Evolutionary conservation across 23 tunicate species (phyloP), one percentile per base, ranked within the genome.

Genomic region (Ciona savignyi): DNA sequence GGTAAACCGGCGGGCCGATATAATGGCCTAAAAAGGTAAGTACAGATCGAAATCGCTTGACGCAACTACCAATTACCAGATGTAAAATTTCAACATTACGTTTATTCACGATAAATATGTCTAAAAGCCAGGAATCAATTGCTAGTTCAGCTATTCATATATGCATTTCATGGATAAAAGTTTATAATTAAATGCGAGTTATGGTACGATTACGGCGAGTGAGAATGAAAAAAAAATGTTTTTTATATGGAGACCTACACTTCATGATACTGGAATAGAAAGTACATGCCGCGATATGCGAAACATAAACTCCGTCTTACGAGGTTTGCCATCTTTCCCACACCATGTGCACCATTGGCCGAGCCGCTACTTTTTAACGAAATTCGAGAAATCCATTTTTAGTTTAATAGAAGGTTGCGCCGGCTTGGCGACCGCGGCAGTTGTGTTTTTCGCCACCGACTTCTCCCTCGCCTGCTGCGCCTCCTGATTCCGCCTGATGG

Each of bases 331-430:
- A n/a, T n/a, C n/a, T n/a, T n/a, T n/a, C n/a, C n/a, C n/a, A n/a
- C n/a, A n/a, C n/a, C n/a, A n/a, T n/a, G n/a, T n/a, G n/a, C n/a
- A n/a, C n/a, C n/a, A n/a, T n/a, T n/a, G n/a, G n/a, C n/a, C n/a
- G n/a, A 42, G 56, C 9, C 15, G 56, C 56, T 42, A 86, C 34
- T 73, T 70, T 88, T 77, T 77, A 0, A 61, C 79, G 63, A 86
- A 93, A 35, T 93, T 86, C 4, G 98, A 93, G 56, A 93, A 93
- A 65, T 93, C 93, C 98, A 93, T 93, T 73, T 93, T 93, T 6
- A 93, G 81, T 34, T 72, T 65, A 42, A 93, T 93, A 9, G 66
- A 70, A 0, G 98, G 98, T 27, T 72, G 88, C 4, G 83, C 78
- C 26, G 63, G 42, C 2, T 75, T 67, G 29, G 70, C 70, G 64